Percentiles rank a stretch among this genome's conserved stretches.
phyloP scores from a whole-genome alignment of 1,140 invertebrate genomes.

The Hycleus cichorii region DNA sequence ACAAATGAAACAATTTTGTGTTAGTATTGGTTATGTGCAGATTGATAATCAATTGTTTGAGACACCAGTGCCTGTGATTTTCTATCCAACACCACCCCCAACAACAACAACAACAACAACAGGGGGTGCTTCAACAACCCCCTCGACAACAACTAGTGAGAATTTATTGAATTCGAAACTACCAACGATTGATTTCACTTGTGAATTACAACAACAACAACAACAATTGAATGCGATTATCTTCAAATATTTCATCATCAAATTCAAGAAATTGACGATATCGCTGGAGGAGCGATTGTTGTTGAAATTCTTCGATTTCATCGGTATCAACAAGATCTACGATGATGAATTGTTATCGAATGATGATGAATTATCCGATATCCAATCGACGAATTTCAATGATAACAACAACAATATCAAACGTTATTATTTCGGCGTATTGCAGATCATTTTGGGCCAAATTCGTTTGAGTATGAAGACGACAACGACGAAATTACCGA shows the following conservation, averaged over 20 bases:
- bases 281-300: constrained; percentile 83
- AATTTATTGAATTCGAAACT: constrained; percentile 33
- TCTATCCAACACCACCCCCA: constrained; percentile 56
- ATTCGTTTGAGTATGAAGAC: constrained; percentile 82
- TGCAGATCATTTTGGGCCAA: constrained; percentile 70
- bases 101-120: no score
- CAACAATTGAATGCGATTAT: constrained; percentile 66
- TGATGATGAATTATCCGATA: constrained; percentile 69
- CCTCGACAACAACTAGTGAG: constrained; percentile 22
- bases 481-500: constrained; percentile 62
- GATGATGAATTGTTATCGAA: constrained; percentile 43
- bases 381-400: constrained; percentile 69
- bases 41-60: constrained; percentile 87
- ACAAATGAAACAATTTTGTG: constrained; percentile 55
- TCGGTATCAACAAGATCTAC: constrained; percentile 56
- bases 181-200: constrained; percentile 57
- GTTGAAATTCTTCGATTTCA: constrained; percentile 64
- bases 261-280: constrained; percentile 74
- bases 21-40: constrained; percentile 75
- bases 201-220: constrained; percentile 60
- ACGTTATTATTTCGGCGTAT: constrained; percentile 82
- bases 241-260: constrained; percentile 72
- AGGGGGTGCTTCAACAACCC: no score
- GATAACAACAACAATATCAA: constrained; percentile 69
- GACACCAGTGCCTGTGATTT: constrained; percentile 71